A percentile compares a stretch with the other conserved stretches of the same genome.
Conservation (phyloP, 2,797 vertebrate genomes). For the Fistularia tabacaria region DNA sequence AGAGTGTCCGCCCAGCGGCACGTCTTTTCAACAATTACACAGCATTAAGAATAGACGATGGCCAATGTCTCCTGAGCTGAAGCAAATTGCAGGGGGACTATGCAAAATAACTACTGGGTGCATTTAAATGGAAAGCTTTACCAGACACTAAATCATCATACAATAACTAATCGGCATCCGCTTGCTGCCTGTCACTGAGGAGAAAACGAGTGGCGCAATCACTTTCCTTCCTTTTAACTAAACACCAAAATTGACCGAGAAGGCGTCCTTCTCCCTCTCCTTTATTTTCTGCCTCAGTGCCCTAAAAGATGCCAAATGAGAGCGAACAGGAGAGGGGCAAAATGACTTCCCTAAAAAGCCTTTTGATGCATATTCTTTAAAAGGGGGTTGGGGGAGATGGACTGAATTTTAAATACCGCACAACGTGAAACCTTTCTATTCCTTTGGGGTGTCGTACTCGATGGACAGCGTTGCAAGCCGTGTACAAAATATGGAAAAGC, state of each 20-base stretch:
- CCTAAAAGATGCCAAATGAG: conserved; percentile 72
- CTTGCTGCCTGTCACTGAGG: conserved; percentile 53
- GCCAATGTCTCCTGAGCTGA: conserved; percentile 74
- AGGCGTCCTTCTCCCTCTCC: conserved; percentile 50
- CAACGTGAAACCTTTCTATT: conserved; percentile 7
- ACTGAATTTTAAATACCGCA: conserved; percentile 47
- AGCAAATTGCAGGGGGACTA: conserved; percentile 81
- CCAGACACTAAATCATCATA: conserved; percentile 80
- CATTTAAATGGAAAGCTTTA: conserved; percentile 88
- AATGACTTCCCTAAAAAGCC: conserved; percentile 61
- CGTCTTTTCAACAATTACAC: conserved; percentile 75
- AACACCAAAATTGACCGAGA: conserved; percentile 74
- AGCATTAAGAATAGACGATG: conserved; percentile 72
- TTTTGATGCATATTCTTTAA: conserved; percentile 50
- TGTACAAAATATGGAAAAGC: conserved; percentile 6
- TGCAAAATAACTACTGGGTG: conserved; percentile 81
- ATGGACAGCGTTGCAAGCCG: conserved; percentile 4
- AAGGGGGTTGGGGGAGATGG: conserved; percentile 10
- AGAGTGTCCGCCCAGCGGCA: conserved; percentile 48
- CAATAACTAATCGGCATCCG: conserved; percentile 80
- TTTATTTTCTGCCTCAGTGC: conserved; percentile 75
- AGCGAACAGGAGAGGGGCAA: conserved; percentile 51
- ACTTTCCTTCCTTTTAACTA: conserved; percentile 83
- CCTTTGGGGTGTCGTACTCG: conserved; percentile 1
- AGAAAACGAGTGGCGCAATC: conserved; percentile 66